phyloP scores from a whole-genome alignment of 2,797 vertebrate species.

The Megaceryle alcyon region DNA sequence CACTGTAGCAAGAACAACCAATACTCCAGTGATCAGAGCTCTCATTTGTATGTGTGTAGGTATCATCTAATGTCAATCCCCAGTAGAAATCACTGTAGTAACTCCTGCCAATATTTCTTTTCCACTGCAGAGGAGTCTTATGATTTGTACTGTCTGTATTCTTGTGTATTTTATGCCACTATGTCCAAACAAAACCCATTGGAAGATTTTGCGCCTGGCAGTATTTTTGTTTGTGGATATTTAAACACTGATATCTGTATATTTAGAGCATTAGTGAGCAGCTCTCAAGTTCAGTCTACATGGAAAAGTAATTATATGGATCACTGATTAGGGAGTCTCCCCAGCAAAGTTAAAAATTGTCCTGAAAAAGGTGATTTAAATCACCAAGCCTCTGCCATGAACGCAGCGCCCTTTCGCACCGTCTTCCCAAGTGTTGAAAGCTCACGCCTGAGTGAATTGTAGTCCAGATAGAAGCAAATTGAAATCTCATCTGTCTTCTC shows the following conservation, averaged over 20 bases:
- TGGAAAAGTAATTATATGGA: background rate
- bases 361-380: constrained; percentile 30
- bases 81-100: background rate
- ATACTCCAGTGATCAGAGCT: background rate
- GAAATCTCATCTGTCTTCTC: background rate
- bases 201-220: background rate
- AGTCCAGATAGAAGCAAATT: background rate
- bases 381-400: background rate
- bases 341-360: background rate
- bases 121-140: background rate
- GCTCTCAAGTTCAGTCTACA: background rate
- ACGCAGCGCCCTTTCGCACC: background rate
- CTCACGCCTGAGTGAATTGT: background rate
- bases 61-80: too few relatives aligned
- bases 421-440: background rate
- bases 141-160: background rate
- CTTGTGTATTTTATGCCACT: background rate
- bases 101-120: background rate
- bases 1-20: background rate
- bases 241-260: background rate
- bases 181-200: background rate
- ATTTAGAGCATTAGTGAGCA: background rate
- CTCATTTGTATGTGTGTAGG: background rate
- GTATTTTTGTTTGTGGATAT: background rate
- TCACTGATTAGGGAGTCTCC: constrained; percentile 18